Conservation (phyloP, 2,888 invertebrate species). For the Calliphora vomitoria region DNA sequence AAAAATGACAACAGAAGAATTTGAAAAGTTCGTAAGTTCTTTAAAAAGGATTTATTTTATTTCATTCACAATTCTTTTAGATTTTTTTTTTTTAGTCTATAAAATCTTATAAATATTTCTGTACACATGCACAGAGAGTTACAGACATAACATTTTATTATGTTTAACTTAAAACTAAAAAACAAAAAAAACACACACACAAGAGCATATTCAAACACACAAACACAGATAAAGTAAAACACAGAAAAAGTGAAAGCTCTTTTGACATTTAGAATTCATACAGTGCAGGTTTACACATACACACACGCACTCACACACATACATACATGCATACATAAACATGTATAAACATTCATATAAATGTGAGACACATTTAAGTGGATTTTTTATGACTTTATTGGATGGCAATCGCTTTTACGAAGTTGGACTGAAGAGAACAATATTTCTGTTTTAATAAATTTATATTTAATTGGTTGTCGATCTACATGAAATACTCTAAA, state of each 20-base stretch:
- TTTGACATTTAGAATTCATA: constrained; percentile 62
- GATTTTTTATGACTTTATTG: constrained; percentile 63
- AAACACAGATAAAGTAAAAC: constrained; percentile 26
- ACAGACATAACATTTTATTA: constrained; percentile 64
- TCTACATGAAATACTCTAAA: too few relatives aligned
- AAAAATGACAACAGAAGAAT: constrained; percentile 51
- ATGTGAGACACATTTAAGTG: constrained; percentile 66
- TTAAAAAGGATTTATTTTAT: constrained; percentile 69
- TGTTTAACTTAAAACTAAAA: constrained; percentile 46
- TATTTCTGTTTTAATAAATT: too few relatives aligned
- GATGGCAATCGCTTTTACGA: constrained; percentile 22
- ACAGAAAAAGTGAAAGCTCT: constrained; percentile 71
- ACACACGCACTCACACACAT: background rate
- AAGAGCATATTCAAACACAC: background rate
- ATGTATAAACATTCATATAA: constrained; percentile 40
- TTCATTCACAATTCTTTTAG: constrained; percentile 32
- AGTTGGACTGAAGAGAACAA: background rate
- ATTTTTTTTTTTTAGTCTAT: constrained; percentile 35
- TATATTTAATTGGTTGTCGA: too few relatives aligned
- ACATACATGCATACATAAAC: background rate
- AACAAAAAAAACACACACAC: constrained; percentile 36
- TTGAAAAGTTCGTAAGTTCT: constrained; percentile 61
- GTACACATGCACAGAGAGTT: constrained; percentile 36
- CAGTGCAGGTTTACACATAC: constrained; percentile 27
- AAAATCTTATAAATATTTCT: constrained; percentile 64